Conservation (phyloP, 1,140 invertebrate species). For the roundworm (Caenorhabditis elegans) region WBcel235 BX284606.5:10814001-10814500, state of each 20-base stretch:
- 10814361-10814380: too few species aligned
- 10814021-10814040: not conserved
- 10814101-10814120: conserved; percentile 62
- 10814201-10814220: not conserved
- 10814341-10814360: too few species aligned
- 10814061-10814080: conserved; percentile 42
- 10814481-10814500: too few species aligned
- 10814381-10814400: too few species aligned
- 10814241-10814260: not conserved
- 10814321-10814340: too few species aligned
- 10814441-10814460: too few species aligned
- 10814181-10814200: conserved; percentile 54
- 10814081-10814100: conserved; percentile 59
- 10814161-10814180: conserved; percentile 68
- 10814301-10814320: too few species aligned
- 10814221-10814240: not conserved
- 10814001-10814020: not conserved
- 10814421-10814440: too few species aligned
- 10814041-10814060: conserved; percentile 39
- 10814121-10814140: conserved; percentile 71
- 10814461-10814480: too few species aligned
- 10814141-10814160: conserved; percentile 70
- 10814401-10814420: too few species aligned
- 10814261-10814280: not conserved
- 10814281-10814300: not conserved